Evolutionary conservation across 1,140 invertebrate genomes (phyloP), one percentile per base, ranked within the genome.

Genomic region (Oncopodura yosiiana): DNA sequence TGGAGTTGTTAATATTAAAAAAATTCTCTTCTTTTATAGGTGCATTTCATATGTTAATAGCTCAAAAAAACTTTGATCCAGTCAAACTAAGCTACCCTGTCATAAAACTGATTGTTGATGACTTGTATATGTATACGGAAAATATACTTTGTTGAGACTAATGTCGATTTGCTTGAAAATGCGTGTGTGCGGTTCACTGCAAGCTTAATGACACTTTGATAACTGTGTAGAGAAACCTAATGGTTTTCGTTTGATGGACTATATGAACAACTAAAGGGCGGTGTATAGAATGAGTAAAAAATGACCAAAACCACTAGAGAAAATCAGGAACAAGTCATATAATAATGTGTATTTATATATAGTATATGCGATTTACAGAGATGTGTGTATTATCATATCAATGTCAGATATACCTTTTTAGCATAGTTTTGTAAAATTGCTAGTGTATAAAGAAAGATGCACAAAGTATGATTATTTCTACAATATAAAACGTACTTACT

Each of bases 201-300:
- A 24, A 34, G 8, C 56, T 42, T 56, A 56, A 56, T 56, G 54
- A 56, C 54, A 56, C 48, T 56, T 56, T 56, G 54, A 56, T 56
- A 49, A 56, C 54, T 50, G 48, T 44, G 44, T 44, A 45, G n/a
- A n/a, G n/a, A n/a, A n/a, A n/a, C n/a, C n/a, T n/a, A n/a, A n/a
- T n/a, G n/a, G n/a, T n/a, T n/a, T n/a, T n/a, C n/a, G n/a, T n/a
- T n/a, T n/a, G n/a, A n/a, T n/a, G n/a, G n/a, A n/a, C n/a, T n/a
- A n/a, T n/a, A n/a, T n/a, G n/a, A n/a, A n/a, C n/a, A n/a, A n/a
- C n/a, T n/a, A n/a, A n/a, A n/a, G n/a, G n/a, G n/a, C n/a, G n/a
- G n/a, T n/a, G n/a, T n/a, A n/a, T n/a, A n/a, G n/a, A n/a, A n/a
- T n/a, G n/a, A n/a, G n/a, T n/a, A n/a, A n/a, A n/a, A n/a, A n/a